Conservation (phyloP, 35 echinoderm and acorn worm species). For the Apostichopus parvimensis region DNA sequence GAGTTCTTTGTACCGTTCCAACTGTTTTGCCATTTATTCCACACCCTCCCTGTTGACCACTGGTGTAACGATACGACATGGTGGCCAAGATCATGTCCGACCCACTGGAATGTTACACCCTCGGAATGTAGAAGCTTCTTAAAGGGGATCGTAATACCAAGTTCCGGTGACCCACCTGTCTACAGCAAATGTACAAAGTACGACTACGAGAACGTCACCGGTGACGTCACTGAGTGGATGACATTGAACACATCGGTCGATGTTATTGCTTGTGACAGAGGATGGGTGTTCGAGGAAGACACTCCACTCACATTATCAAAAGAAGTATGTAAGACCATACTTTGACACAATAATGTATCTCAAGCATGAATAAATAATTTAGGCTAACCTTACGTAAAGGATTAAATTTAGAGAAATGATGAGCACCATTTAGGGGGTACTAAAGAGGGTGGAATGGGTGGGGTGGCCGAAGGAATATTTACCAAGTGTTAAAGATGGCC, state of each 20-base stretch:
- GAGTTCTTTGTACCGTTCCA: not conserved
- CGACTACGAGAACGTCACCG: not conserved
- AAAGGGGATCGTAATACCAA: not conserved
- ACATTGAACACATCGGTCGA: not conserved
- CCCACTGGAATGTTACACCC: not conserved
- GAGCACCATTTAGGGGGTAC: too few relatives aligned
- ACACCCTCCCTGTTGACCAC: slow-evolving; percentile 3
- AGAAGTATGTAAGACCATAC: not conserved
- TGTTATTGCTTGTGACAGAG: not conserved
- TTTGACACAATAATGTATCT: too few relatives aligned
- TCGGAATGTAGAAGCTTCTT: not conserved
- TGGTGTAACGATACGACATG: not conserved
- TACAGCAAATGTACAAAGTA: slow-evolving; percentile 34
- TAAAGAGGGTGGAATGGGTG: too few relatives aligned
- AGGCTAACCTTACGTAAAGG: too few relatives aligned
- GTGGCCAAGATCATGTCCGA: not conserved
- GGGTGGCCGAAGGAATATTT: too few relatives aligned
- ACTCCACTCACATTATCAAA: not conserved
- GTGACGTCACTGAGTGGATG: not conserved
- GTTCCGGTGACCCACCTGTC: not conserved
- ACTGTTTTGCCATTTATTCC: not conserved
- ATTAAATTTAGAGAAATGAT: too few relatives aligned
- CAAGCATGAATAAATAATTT: too few relatives aligned
- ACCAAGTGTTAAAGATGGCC: too few relatives aligned
- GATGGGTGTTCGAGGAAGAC: not conserved